These are phyloP conservation scores for Pogoniulus pusillus DNA, from an alignment of 2,797 vertebrate species.

Conservation along the genomic window DNA sequence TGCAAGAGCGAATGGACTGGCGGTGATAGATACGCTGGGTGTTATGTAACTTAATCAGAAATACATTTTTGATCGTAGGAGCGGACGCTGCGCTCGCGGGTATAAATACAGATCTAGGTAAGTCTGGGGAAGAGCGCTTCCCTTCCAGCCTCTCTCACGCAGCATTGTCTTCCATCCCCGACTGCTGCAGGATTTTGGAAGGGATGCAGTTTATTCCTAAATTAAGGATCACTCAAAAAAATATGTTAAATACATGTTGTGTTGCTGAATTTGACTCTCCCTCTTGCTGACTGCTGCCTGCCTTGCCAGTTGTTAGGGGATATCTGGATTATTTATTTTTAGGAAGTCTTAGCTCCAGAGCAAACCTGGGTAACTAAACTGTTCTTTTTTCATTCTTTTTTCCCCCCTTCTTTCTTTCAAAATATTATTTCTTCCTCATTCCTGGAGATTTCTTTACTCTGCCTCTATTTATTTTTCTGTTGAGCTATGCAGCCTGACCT, in stretches of 20 bases:
- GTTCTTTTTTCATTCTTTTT: neutral
- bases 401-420: fast-evolving
- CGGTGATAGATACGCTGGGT: slow-evolving; percentile 17
- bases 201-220: slow-evolving; percentile 55
- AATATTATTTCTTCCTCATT: neutral
- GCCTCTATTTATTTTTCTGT: slow-evolving; percentile 12
- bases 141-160: slow-evolving; percentile 9
- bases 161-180: slow-evolving; percentile 39
- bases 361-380: slow-evolving; percentile 2
- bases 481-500: slow-evolving; percentile 16
- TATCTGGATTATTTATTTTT: neutral
- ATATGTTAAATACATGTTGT: slow-evolving; percentile 62
- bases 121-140: slow-evolving; percentile 38
- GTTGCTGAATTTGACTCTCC: slow-evolving; percentile 22
- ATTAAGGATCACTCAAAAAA: slow-evolving; percentile 7
- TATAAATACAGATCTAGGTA: slow-evolving; percentile 52
- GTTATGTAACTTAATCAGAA: slow-evolving; percentile 72
- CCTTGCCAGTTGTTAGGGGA: slow-evolving; percentile 8
- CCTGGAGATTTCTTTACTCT: neutral
- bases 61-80: slow-evolving; percentile 57
- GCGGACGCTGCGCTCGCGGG: slow-evolving; percentile 33
- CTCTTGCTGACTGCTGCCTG: neutral
- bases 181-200: slow-evolving; percentile 28
- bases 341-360: neutral
- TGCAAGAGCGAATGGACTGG: slow-evolving; percentile 65